These are phyloP conservation scores for Amblyraja radiata DNA, from an alignment of 2,797 vertebrate genomes.

Conservation along the genomic window DNA sequence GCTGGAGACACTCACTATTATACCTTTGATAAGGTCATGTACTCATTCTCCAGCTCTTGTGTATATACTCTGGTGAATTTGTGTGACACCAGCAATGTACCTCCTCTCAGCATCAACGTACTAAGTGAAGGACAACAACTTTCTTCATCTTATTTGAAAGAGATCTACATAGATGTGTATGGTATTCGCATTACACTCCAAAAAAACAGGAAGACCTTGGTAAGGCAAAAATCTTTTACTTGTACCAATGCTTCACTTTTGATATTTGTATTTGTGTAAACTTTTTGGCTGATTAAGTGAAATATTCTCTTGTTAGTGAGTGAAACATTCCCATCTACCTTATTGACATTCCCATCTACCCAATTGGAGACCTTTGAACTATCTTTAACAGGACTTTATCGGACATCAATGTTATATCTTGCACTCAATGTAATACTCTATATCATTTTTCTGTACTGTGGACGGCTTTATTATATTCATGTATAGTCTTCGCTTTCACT, in stretches of 20 bases:
- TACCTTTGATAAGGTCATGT: conserved; percentile 56
- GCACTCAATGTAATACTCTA: too few species aligned
- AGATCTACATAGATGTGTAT: conserved; percentile 53
- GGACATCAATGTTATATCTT: too few species aligned
- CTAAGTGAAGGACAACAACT: conserved; percentile 52
- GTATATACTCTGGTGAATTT: conserved; percentile 54
- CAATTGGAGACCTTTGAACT: too few species aligned
- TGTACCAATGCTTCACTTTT: not conserved
- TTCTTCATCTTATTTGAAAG: conserved; percentile 54
- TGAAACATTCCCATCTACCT: not conserved
- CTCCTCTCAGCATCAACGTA: conserved; percentile 53
- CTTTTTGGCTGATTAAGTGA: not conserved
- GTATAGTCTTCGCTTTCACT: too few species aligned
- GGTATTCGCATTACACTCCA: conserved; percentile 50
- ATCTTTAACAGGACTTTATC: too few species aligned
- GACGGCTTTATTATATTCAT: too few species aligned
- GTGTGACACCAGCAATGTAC: conserved; percentile 41
- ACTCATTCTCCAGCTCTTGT: conserved; percentile 57
- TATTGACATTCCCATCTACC: too few species aligned
- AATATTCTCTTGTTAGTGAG: not conserved
- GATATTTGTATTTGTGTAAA: not conserved
- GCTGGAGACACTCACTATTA: conserved; percentile 56
- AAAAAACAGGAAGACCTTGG: conserved; percentile 62
- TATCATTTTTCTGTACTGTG: too few species aligned
- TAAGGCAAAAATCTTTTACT: conserved; percentile 45